These are phyloP conservation scores for Rostratula benghalensis DNA, from an alignment of 2,113 vertebrate genomes.

Conservation along the genomic window DNA sequence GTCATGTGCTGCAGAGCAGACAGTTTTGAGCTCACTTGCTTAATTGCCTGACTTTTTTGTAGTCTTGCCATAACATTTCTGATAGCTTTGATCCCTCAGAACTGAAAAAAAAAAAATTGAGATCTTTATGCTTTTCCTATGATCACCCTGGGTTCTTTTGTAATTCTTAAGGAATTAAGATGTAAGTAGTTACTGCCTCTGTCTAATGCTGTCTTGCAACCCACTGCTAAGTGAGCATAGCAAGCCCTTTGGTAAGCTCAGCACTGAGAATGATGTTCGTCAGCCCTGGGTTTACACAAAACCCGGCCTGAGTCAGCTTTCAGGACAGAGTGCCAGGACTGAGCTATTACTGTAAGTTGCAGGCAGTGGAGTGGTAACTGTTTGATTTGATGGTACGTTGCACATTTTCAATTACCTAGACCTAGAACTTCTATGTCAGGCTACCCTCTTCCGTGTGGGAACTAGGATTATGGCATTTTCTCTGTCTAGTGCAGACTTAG, in stretches of 20 bases:
- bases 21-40: neutral
- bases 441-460: neutral
- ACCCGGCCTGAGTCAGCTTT: neutral
- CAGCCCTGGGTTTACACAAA: neutral
- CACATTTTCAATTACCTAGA: neutral
- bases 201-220: neutral
- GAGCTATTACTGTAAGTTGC: neutral
- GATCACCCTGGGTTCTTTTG: neutral
- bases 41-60: neutral
- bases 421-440: neutral
- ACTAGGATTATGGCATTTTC: neutral
- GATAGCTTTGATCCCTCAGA: neutral
- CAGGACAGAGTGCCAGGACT: neutral
- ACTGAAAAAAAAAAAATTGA: neutral
- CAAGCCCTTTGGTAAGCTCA: neutral
- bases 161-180: neutral
- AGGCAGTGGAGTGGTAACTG: neutral
- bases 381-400: neutral
- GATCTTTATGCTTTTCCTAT: neutral
- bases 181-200: neutral
- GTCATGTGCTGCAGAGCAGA: neutral
- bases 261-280: neutral
- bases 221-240: neutral
- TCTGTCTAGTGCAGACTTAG: neutral
- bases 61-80: neutral